Conservation (phyloP, 2,888 invertebrate species). For the Acronicta aceris region DNA sequence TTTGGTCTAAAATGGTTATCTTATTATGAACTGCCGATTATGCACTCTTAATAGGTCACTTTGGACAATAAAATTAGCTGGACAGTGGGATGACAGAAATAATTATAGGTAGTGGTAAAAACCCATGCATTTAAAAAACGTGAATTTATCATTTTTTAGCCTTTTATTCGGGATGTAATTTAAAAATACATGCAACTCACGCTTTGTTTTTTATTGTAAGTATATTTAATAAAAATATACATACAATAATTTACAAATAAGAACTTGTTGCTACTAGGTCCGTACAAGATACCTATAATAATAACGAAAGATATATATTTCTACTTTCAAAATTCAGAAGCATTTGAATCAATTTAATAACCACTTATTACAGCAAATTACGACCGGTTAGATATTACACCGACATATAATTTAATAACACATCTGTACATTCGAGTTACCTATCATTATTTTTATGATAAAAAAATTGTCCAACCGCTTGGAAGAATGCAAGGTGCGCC, state of each 20-base stretch:
- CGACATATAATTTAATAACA: slow-evolving; percentile 5
- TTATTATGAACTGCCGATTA: background rate
- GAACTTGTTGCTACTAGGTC: too few relatives aligned
- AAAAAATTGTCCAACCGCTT: slow-evolving; percentile 3
- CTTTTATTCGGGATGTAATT: too few relatives aligned
- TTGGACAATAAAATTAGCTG: background rate
- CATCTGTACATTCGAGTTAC: slow-evolving; percentile 1
- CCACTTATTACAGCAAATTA: background rate
- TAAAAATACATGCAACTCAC: too few relatives aligned
- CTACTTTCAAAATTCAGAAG: background rate
- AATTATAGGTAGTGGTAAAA: too few relatives aligned
- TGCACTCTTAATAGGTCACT: too few relatives aligned
- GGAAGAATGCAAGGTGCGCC: background rate
- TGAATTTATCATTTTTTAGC: too few relatives aligned
- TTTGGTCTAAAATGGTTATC: slow-evolving; percentile 17
- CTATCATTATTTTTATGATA: background rate
- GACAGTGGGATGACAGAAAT: background rate
- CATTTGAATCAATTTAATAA: background rate
- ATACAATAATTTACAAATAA: too few relatives aligned
- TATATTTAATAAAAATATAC: too few relatives aligned
- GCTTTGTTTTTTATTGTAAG: too few relatives aligned
- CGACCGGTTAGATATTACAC: slow-evolving; percentile 3
- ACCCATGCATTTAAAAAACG: too few relatives aligned
- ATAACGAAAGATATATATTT: too few relatives aligned
- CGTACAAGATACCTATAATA: too few relatives aligned